These are phyloP conservation scores for Amblyraja radiata DNA, from an alignment of 2,797 vertebrate genomes.

Conservation along the genomic window DNA sequence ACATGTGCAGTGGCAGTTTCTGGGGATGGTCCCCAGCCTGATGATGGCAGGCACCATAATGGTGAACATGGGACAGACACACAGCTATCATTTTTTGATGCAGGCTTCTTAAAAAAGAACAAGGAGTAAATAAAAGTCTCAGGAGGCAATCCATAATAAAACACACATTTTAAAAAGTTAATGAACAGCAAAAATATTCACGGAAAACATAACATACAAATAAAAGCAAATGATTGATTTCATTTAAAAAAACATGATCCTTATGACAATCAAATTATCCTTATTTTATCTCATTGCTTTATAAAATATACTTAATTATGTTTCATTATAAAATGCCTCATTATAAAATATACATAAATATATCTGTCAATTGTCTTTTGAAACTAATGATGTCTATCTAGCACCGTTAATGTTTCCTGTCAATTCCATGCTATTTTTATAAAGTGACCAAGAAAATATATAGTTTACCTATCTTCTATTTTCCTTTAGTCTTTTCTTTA, in stretches of 20 bases:
- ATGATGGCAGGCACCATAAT: too few relatives aligned
- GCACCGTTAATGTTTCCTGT: neutral
- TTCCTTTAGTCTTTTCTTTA: neutral
- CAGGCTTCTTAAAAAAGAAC: neutral
- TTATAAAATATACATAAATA: too few relatives aligned
- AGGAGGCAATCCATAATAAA: neutral
- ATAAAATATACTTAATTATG: neutral
- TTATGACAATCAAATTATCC: neutral
- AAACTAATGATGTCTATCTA: neutral
- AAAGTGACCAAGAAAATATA: neutral
- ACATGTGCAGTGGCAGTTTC: neutral
- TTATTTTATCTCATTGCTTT: neutral
- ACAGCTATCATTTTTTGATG: too few relatives aligned
- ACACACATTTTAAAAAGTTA: neutral
- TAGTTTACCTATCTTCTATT: neutral
- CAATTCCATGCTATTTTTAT: neutral
- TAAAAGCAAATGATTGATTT: neutral
- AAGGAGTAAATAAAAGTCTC: neutral
- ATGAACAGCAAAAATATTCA: neutral
- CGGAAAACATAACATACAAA: neutral
- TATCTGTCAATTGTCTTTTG: neutral
- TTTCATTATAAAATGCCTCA: too few relatives aligned
- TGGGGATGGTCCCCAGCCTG: too few relatives aligned
- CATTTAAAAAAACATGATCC: neutral
- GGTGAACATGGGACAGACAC: too few relatives aligned